Evolutionary conservation across 2,797 vertebrate genomes (phyloP).

Genomic region (Syndactyla subalaris): DNA sequence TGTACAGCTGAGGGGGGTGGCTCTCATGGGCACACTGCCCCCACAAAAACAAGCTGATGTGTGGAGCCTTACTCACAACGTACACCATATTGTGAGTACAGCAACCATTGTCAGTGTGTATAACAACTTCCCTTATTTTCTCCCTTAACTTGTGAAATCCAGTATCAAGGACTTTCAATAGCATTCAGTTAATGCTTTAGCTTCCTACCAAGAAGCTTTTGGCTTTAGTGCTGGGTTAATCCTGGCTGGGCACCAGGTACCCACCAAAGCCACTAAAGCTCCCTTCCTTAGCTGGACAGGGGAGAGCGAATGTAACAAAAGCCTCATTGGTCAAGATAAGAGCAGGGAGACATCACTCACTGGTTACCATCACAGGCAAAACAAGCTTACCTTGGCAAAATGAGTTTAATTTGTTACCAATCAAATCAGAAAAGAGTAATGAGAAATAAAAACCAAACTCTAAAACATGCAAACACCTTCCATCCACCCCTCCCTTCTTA

Average conservation of each 20-base stretch:
- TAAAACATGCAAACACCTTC: not conserved
- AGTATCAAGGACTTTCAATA: not conserved
- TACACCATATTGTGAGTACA: not conserved
- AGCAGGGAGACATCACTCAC: not conserved
- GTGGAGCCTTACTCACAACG: not conserved
- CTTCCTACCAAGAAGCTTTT: not conserved
- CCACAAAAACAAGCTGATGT: not conserved
- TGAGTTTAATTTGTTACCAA: not conserved
- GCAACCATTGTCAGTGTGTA: not conserved
- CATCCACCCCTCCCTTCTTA: not conserved
- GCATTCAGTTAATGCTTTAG: not conserved
- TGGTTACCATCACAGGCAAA: fast-evolving
- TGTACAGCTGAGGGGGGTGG: not conserved
- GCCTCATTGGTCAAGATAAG: not conserved
- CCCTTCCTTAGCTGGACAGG: not conserved
- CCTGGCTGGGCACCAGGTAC: not conserved
- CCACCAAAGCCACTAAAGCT: not conserved
- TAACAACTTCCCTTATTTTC: not conserved
- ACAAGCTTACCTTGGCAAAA: not conserved
- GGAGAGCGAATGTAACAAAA: not conserved
- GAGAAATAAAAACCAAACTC: not conserved
- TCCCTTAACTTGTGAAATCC: not conserved
- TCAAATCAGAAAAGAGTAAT: not conserved
- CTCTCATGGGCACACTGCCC: not conserved
- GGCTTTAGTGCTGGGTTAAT: not conserved